These are phyloP conservation scores for Agriopis marginaria DNA, from an alignment of 2,888 invertebrate species.

Conservation along the genomic window DNA sequence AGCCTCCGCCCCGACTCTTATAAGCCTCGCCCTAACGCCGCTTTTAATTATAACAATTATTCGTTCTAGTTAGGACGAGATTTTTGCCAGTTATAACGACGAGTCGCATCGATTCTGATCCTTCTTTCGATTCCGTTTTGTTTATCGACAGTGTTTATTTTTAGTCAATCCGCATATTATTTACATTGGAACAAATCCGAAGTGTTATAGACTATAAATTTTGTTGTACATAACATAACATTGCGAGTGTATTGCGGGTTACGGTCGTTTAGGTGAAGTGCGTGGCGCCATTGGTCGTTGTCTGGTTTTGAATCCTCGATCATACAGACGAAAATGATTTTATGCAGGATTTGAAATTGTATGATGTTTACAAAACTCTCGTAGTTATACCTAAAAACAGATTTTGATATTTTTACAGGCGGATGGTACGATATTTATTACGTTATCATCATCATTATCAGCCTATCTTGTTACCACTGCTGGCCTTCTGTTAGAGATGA, in stretches of 20 bases:
- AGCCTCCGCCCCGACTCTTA: conserved; percentile 68
- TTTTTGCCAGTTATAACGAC: conserved; percentile 72
- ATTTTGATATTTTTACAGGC: too few relatives aligned
- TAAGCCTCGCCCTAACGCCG: conserved; percentile 74
- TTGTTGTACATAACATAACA: conserved; percentile 23
- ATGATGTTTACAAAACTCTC: too few relatives aligned
- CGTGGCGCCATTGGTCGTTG: not conserved
- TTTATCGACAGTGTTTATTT: conserved; percentile 61
- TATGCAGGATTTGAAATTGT: too few relatives aligned
- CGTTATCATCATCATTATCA: too few relatives aligned
- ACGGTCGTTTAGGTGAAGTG: not conserved
- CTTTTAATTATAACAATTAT: conserved; percentile 76
- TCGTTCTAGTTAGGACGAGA: conserved; percentile 79
- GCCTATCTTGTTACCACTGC: too few relatives aligned
- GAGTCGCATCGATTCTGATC: conserved; percentile 31
- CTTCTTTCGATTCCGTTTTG: conserved; percentile 36
- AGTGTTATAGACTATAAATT: conserved; percentile 54
- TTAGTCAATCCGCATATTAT: conserved; percentile 64
- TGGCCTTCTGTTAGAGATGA: too few relatives aligned
- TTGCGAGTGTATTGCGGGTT: conserved; percentile 8
- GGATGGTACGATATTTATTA: too few relatives aligned
- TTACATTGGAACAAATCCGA: conserved; percentile 56
- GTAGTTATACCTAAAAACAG: too few relatives aligned
- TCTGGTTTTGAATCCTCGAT: not conserved
- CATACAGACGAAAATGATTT: too few relatives aligned